Conservation (phyloP, 2,113 vertebrate species). For the Larimichthys crocea region DNA sequence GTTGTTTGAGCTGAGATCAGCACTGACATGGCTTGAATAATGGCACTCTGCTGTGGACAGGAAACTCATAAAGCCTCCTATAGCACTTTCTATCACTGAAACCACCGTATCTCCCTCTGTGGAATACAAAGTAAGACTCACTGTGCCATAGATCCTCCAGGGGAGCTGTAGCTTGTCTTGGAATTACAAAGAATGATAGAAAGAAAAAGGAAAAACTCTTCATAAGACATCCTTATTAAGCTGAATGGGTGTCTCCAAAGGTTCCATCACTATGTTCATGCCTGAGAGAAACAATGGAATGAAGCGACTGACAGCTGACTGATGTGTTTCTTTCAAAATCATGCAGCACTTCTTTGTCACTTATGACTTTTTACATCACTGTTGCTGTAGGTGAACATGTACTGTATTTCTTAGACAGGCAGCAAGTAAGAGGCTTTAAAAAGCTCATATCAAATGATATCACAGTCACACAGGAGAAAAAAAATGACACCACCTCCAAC, state of each 20-base stretch:
- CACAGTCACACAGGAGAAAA: background rate
- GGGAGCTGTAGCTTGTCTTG: background rate
- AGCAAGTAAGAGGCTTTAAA: background rate
- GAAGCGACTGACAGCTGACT: conserved; percentile 22
- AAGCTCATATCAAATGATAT: background rate
- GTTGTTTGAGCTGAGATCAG: conserved; percentile 43
- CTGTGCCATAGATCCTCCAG: conserved; percentile 4
- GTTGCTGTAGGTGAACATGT: background rate
- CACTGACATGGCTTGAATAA: conserved; percentile 54
- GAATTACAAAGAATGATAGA: conserved; percentile 18
- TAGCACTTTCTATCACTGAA: conserved; percentile 29
- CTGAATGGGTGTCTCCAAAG: conserved; percentile 2
- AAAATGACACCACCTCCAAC: background rate
- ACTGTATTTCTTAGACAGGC: background rate
- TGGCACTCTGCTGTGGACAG: conserved; percentile 36
- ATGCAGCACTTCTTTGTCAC: conserved; percentile 1
- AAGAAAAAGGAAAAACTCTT: conserved; percentile 1
- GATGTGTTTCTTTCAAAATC: conserved; percentile 27
- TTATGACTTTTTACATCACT: background rate
- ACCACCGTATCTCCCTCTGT: conserved; percentile 25
- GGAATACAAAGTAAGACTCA: conserved; percentile 41
- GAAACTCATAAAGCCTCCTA: conserved; percentile 56
- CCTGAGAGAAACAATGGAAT: background rate
- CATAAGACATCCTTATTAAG: conserved; percentile 10
- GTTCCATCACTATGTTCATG: background rate